phyloP scores from a whole-genome alignment of 1,140 invertebrate species.

The Aphis gossypii region DNA sequence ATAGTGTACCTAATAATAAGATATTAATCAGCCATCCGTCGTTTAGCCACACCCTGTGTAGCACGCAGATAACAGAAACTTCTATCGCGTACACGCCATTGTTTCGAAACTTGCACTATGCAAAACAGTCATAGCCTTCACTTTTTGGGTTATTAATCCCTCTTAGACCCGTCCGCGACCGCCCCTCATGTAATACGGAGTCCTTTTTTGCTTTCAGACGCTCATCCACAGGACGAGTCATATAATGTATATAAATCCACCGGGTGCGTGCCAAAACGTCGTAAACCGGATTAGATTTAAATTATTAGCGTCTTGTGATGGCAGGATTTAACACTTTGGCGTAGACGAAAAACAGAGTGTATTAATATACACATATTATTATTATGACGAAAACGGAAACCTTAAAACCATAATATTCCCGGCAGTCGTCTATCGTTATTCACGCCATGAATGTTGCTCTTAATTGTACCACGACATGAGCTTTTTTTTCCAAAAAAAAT shows the following conservation, averaged over 20 bases:
- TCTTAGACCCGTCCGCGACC: not conserved
- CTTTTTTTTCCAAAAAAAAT: too few species aligned
- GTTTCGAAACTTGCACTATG: conserved; percentile 39
- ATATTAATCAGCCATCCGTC: conserved; percentile 49
- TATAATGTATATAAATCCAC: not conserved
- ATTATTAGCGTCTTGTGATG: not conserved
- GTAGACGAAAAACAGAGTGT: not conserved
- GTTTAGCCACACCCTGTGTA: conserved; percentile 38
- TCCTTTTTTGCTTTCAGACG: conserved; percentile 21
- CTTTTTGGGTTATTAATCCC: conserved; percentile 33
- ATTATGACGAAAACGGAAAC: not conserved
- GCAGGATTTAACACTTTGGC: not conserved
- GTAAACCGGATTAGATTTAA: conserved; percentile 14
- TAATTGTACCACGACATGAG: too few species aligned
- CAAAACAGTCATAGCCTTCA: conserved; percentile 25
- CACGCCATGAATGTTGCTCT: too few species aligned
- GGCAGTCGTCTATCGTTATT: not conserved
- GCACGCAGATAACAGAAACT: not conserved
- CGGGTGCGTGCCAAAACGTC: not conserved
- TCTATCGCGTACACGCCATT: conserved; percentile 21
- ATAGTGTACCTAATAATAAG: conserved; percentile 35
- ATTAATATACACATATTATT: too few species aligned
- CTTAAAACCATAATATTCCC: not conserved
- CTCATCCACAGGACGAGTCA: not conserved
- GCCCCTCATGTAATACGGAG: not conserved